These are phyloP conservation scores for Petrocephalus sullivani DNA, from an alignment of 2,797 vertebrate species.

Conservation along the genomic window DNA sequence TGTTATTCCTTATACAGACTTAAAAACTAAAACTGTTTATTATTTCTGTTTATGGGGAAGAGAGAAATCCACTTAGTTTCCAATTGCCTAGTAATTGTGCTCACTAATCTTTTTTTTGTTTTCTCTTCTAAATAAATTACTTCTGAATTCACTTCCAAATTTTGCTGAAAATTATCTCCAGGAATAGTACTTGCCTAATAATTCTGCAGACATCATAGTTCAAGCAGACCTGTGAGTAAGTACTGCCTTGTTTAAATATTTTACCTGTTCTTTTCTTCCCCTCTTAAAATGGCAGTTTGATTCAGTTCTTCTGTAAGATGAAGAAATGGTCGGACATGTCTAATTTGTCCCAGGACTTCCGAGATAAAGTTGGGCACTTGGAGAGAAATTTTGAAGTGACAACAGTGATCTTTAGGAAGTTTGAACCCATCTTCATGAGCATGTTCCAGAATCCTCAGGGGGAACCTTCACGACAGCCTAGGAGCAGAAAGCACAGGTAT, in stretches of 20 bases:
- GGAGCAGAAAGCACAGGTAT: slow-evolving; percentile 90
- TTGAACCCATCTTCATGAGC: slow-evolving; percentile 91
- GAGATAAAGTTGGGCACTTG: slow-evolving; percentile 77
- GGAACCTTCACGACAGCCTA: slow-evolving; percentile 71
- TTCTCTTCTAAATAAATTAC: background rate
- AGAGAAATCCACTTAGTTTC: background rate
- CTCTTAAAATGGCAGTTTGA: slow-evolving; percentile 62
- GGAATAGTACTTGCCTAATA: background rate
- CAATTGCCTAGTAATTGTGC: background rate
- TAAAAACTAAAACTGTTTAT: background rate
- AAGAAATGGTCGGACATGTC: slow-evolving; percentile 98
- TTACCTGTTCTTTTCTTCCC: background rate
- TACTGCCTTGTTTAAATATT: background rate
- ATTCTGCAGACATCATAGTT: background rate
- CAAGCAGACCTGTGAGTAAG: background rate
- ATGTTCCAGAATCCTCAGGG: slow-evolving; percentile 86
- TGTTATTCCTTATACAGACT: background rate
- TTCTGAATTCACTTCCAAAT: background rate
- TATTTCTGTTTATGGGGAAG: background rate
- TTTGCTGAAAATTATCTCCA: background rate
- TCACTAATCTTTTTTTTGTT: background rate
- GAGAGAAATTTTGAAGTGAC: slow-evolving; percentile 97
- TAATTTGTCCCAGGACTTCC: slow-evolving; percentile 79
- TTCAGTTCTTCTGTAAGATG: slow-evolving; percentile 99
- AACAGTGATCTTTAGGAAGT: slow-evolving; percentile 94